These are phyloP conservation scores for Falco columbarius DNA, from an alignment of 2,797 vertebrate genomes.

Conservation along the genomic window DNA sequence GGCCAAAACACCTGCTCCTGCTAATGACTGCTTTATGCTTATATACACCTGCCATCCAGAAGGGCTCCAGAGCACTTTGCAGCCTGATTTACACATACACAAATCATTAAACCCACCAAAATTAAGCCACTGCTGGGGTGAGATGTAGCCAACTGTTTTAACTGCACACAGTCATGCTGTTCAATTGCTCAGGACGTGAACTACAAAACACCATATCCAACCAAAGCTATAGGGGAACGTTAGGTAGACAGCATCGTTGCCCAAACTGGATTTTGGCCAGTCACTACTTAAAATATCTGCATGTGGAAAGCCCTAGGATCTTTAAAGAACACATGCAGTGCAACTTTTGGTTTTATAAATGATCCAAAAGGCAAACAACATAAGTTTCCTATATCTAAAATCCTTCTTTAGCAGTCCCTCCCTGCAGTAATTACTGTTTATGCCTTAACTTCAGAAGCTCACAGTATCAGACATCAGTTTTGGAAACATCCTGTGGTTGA, in stretches of 20 bases:
- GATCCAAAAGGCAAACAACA: background rate
- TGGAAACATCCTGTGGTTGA: conserved; percentile 66
- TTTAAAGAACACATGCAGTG: background rate
- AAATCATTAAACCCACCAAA: conserved; percentile 62
- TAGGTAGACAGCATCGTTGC: background rate
- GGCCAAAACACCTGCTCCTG: conserved; percentile 53
- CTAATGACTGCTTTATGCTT: conserved; percentile 43
- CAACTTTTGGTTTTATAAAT: background rate
- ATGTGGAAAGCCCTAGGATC: conserved; percentile 1
- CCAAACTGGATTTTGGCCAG: conserved; percentile 17
- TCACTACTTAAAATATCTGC: background rate
- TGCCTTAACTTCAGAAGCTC: conserved; percentile 61
- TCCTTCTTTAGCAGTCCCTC: conserved; percentile 34
- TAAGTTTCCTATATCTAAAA: conserved; percentile 8
- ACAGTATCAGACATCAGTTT: conserved; percentile 58
- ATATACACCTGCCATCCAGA: conserved; percentile 55
- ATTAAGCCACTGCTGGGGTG: conserved; percentile 25
- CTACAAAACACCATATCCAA: background rate
- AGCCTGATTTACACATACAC: conserved; percentile 26
- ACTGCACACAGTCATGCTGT: background rate
- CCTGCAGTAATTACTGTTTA: conserved; percentile 69
- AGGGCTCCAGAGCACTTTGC: conserved; percentile 41
- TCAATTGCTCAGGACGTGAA: background rate
- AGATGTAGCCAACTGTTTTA: conserved; percentile 32
- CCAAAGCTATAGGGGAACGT: background rate